A percentile compares a stretch with the other conserved stretches of the same genome.
These are phyloP conservation scores for Metacarcinus magister DNA, from an alignment of 2,888 invertebrate genomes.

Conservation along the genomic window DNA sequence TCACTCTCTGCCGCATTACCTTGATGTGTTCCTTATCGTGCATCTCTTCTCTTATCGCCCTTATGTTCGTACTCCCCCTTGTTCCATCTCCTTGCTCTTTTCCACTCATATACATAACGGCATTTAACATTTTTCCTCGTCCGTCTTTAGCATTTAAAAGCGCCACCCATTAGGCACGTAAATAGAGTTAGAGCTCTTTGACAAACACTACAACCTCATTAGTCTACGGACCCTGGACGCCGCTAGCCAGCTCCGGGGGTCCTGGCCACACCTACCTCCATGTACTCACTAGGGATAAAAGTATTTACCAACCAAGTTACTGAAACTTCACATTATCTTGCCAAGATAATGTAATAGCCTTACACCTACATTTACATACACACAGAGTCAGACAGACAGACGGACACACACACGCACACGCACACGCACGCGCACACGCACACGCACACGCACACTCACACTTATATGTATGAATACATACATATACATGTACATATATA, in stretches of 20 bases:
- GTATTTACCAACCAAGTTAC: no score
- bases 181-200: slow-evolving; percentile 21
- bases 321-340: not conserved
- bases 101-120: not conserved
- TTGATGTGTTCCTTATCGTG: not conserved
- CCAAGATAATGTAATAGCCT: no score
- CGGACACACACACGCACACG: no score
- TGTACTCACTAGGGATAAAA: no score
- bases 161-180: slow-evolving; percentile 4
- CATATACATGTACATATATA: not conserved
- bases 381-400: no score
- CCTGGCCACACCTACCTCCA: not conserved
- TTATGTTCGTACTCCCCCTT: not conserved
- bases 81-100: not conserved
- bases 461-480: not conserved
- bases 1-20: not conserved
- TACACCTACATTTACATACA: not conserved
- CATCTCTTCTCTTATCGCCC: not conserved
- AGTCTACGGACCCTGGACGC: slow-evolving; percentile 16
- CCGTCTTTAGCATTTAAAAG: not conserved
- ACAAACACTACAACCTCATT: slow-evolving; percentile 38
- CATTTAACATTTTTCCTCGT: slow-evolving; percentile 6
- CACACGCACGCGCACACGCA: no score
- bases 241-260: not conserved
- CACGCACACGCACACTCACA: no score